phyloP scores from a whole-genome alignment of 2,888 invertebrate species.

The Pardosa pseudoannulata region DNA sequence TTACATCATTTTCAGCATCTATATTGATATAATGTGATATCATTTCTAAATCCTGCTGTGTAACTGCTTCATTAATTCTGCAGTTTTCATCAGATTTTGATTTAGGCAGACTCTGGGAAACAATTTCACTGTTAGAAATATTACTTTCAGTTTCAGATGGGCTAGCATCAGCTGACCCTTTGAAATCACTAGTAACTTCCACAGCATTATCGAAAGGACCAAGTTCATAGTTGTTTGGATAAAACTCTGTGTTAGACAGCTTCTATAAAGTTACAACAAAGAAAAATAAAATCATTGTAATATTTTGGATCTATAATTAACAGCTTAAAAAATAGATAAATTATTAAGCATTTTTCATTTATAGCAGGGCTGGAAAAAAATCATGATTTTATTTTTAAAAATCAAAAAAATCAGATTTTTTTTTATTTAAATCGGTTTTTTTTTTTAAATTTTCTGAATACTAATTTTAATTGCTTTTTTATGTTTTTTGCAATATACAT shows the following conservation, averaged over 20 bases:
- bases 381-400: too few relatives aligned
- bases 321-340: too few relatives aligned
- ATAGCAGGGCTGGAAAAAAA: too few relatives aligned
- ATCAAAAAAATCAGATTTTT: too few relatives aligned
- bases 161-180: slow-evolving; percentile 7
- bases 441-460: too few relatives aligned
- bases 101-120: slow-evolving; percentile 14
- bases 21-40: slow-evolving; percentile 64
- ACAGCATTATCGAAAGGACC: slow-evolving; percentile 51
- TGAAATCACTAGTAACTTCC: slow-evolving; percentile 58
- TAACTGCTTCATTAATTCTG: neutral
- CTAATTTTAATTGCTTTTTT: too few relatives aligned
- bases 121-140: neutral
- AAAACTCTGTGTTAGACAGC: neutral
- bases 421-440: too few relatives aligned
- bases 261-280: neutral
- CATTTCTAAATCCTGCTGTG: slow-evolving; percentile 46
- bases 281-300: too few relatives aligned
- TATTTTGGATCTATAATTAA: too few relatives aligned
- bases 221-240: slow-evolving; percentile 6
- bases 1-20: slow-evolving; percentile 31
- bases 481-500: too few relatives aligned
- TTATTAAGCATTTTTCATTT: too few relatives aligned
- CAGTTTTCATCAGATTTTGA: slow-evolving; percentile 25
- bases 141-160: slow-evolving; percentile 9